Evolutionary conservation across 2,888 invertebrate genomes (phyloP).

Genomic region (Matsumyia berberina): DNA sequence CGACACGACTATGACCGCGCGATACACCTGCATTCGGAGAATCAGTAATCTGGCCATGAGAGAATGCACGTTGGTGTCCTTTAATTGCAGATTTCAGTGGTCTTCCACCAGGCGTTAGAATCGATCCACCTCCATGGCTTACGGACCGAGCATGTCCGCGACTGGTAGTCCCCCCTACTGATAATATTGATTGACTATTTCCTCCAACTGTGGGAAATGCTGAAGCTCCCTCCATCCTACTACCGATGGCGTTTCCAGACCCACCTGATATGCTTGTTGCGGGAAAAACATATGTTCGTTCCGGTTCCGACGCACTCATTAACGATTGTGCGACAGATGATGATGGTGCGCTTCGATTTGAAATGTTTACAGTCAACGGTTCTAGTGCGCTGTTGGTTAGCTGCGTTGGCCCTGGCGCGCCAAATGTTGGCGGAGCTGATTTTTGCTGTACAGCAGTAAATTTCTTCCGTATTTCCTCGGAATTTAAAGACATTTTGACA

Average conservation of each 20-base stretch:
- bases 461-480: conserved; percentile 84
- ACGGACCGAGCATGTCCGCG: conserved; percentile 91
- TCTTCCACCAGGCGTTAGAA: conserved; percentile 85
- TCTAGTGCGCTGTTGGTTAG: conserved; percentile 69
- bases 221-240: conserved; percentile 78
- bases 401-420: conserved; percentile 60
- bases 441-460: conserved; percentile 82
- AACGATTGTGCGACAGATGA: conserved; percentile 72
- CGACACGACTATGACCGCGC: conserved; percentile 91
- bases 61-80: conserved; percentile 93
- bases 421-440: conserved; percentile 81
- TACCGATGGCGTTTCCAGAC: conserved; percentile 77
- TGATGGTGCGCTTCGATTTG: conserved; percentile 73
- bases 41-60: conserved; percentile 93
- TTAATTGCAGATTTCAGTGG: conserved; percentile 90
- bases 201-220: conserved; percentile 78
- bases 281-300: conserved; percentile 83
- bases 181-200: conserved; percentile 62
- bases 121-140: conserved; percentile 91
- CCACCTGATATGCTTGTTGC: conserved; percentile 78
- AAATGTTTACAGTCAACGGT: conserved; percentile 70
- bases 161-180: conserved; percentile 75
- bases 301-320: conserved; percentile 80
- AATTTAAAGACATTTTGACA: conserved; percentile 83
- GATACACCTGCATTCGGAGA: conserved; percentile 82